Conservation (phyloP, 2,888 invertebrate species). For the Elysia crispata region DNA sequence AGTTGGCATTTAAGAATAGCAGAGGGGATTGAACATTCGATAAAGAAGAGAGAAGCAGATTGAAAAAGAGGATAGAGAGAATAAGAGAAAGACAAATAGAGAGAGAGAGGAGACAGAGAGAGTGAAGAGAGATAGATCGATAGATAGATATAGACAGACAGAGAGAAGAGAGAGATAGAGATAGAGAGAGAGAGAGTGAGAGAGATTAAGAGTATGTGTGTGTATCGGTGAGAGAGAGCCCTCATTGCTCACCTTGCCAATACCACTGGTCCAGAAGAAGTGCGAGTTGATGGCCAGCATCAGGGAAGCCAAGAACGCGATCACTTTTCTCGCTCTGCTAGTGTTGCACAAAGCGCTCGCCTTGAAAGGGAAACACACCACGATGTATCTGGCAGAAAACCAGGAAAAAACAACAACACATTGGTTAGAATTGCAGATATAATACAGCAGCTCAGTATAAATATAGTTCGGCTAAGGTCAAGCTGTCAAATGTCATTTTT, state of each 20-base stretch:
- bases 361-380: slow-evolving; percentile 73
- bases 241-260: slow-evolving; percentile 16
- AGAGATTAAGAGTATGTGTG: too few species aligned
- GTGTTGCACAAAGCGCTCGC: slow-evolving; percentile 70
- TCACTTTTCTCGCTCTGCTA: slow-evolving; percentile 66
- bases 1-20: too few species aligned
- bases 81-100: neutral
- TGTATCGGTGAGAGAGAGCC: too few species aligned
- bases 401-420: neutral
- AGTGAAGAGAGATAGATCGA: slow-evolving; percentile 18
- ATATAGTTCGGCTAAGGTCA: too few species aligned
- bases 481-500: too few species aligned
- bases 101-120: neutral
- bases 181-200: neutral
- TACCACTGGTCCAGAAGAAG: slow-evolving; percentile 70
- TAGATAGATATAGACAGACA: neutral
- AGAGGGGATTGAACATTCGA: too few species aligned
- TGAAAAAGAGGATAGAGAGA: neutral
- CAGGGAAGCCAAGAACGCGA: slow-evolving; percentile 59
- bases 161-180: neutral
- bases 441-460: too few species aligned
- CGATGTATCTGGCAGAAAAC: slow-evolving; percentile 63
- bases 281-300: slow-evolving; percentile 69
- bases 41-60: too few species aligned
- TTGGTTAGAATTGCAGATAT: too few species aligned